Evolutionary conservation across 2,888 invertebrate species (phyloP).

Genomic region (Nomada fabriciana): DNA sequence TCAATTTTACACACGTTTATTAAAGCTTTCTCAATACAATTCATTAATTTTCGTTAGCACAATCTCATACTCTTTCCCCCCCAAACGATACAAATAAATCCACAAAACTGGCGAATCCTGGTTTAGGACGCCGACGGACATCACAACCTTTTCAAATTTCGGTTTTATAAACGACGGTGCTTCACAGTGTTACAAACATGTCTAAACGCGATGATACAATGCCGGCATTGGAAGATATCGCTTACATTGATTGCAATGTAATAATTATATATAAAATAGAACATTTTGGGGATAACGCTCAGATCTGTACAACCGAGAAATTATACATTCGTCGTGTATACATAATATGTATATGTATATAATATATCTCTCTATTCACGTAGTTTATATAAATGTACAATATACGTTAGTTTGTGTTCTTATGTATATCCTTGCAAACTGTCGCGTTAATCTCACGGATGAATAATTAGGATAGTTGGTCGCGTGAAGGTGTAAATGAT

Average conservation of each 20-base stretch:
- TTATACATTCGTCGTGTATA: conserved; percentile 68
- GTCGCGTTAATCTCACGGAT: conserved; percentile 50
- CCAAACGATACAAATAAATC: conserved; percentile 44
- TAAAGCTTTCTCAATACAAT: conserved; percentile 77
- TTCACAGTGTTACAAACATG: conserved; percentile 49
- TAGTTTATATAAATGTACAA: conserved; percentile 65
- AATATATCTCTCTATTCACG: conserved; percentile 61
- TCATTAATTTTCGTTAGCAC: conserved; percentile 71
- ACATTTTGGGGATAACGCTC: conserved; percentile 76
- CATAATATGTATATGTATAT: conserved; percentile 66
- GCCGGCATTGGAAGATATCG: conserved; percentile 72
- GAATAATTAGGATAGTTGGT: conserved; percentile 64
- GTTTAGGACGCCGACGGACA: conserved; percentile 20
- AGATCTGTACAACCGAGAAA: conserved; percentile 79
- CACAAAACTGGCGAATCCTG: conserved; percentile 41
- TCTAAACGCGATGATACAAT: conserved; percentile 64
- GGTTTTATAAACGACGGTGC: conserved; percentile 42
- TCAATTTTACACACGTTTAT: conserved; percentile 76
- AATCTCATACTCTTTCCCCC: conserved; percentile 58
- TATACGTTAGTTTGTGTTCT: conserved; percentile 59
- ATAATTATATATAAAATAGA: conserved; percentile 78
- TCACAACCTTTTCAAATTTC: conserved; percentile 59
- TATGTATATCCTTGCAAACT: conserved; percentile 54
- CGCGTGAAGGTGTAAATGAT: conserved; percentile 24
- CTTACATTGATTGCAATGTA: conserved; percentile 69